Base-by-base conservation (phyloP, 2,888 invertebrate species). In the Cecidostiba fungosa region DNA sequence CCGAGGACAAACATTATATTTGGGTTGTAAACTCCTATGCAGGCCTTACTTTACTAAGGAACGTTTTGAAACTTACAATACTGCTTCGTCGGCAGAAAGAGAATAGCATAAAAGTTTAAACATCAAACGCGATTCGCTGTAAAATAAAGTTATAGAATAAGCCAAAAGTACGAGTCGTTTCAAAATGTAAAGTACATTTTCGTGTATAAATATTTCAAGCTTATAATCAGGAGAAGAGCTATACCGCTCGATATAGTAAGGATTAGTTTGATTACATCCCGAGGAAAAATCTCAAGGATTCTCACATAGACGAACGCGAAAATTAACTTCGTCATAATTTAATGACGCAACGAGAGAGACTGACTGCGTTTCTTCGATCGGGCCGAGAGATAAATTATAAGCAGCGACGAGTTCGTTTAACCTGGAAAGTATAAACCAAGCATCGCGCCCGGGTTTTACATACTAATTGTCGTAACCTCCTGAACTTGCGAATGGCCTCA, bases 401-500 rank as follows among this genome's bases (percentile, higher is more conserved):
- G 88, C 87, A 88, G 86, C 85, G 81, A 88, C 84, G 82, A 89
- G 86, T 89, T 88, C 87, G 85, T 88, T 89, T 87, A 86, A 88
- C 88, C 87, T 72, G 82, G 80, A 88, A 85, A 87, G 87, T 82
- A 77, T 43, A 43, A 43, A 43, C 74, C 62, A 73, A 85, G 78
- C 83, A 85, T 87, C 87, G 50, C 50, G 16, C 50, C 83, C 84
- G 84, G 87, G 88, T 89, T 91, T 90, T 90, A 90, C 90, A 90
- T 90, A 90, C 90, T 90, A 91, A 90, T 90, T 89, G 89, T 90
- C 87, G 88, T 85, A 88, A 88, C 87, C 88, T 87, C 81, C 82
- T 87, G 85, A 89, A 89, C 88, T 89, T 88, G 86, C 77, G 85
- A 85, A 87, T 87, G 86, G 84, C 85, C 86, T 85, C 85, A 50